phyloP scores from a whole-genome alignment of 2,113 vertebrate species.

The Mus musculus region GRCm39 chr1:174624501-174625000 shows the following conservation, averaged over 20 bases:
- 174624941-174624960: too few species aligned
- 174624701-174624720: neutral
- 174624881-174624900: neutral
- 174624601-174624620: neutral
- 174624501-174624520: neutral
- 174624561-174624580: neutral
- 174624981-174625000: neutral
- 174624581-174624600: neutral
- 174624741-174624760: neutral
- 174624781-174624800: neutral
- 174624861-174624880: neutral
- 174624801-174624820: neutral
- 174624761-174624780: neutral
- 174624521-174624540: neutral
- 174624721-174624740: neutral
- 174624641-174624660: neutral
- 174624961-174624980: neutral
- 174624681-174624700: neutral
- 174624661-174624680: neutral
- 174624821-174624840: neutral
- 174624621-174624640: neutral
- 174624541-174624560: neutral
- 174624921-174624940: neutral
- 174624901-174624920: neutral
- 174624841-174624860: neutral